Evolutionary conservation across 2,113 vertebrate species (phyloP).

Genomic region (Phrynosoma blainvillii): DNA sequence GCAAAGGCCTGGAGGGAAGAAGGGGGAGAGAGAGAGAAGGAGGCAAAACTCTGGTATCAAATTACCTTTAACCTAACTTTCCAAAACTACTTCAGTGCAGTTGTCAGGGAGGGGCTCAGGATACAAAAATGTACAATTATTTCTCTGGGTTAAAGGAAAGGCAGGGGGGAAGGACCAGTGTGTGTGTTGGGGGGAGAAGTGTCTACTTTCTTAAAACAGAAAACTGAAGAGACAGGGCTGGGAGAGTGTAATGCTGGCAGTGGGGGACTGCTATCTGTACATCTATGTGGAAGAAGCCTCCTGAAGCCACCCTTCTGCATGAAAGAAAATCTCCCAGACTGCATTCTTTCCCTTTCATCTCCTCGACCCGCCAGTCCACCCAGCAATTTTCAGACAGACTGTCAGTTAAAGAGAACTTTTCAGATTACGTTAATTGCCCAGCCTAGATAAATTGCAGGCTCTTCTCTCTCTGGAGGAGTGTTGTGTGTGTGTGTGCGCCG

Average conservation of each 20-base stretch:
- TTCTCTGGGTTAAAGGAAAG: slow-evolving; percentile 2
- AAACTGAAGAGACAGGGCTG: neutral
- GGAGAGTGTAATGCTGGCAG: neutral
- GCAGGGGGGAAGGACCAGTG: neutral
- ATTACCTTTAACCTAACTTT: slow-evolving; percentile 63
- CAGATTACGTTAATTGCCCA: slow-evolving; percentile 78
- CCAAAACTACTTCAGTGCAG: slow-evolving; percentile 33
- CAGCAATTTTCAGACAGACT: slow-evolving; percentile 83
- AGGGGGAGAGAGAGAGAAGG: slow-evolving; percentile 10
- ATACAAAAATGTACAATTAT: neutral
- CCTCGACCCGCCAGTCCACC: slow-evolving; percentile 72
- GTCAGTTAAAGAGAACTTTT: slow-evolving; percentile 69
- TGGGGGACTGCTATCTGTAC: neutral
- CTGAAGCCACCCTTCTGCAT: slow-evolving; percentile 19
- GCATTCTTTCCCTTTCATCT: slow-evolving; percentile 79
- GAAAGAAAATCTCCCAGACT: slow-evolving; percentile 62
- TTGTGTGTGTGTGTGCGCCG: slow-evolving; percentile 40
- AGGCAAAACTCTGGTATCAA: slow-evolving; percentile 55
- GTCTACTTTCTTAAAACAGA: neutral
- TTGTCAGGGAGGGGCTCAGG: neutral
- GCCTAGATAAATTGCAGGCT: slow-evolving; percentile 60
- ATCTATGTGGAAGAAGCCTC: slow-evolving; percentile 20
- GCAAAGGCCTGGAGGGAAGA: slow-evolving; percentile 41
- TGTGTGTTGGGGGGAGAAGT: neutral
- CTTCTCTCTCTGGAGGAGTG: neutral